A percentile compares a stretch with the other conserved stretches of the same genome.
phyloP scores from a whole-genome alignment of 2,797 vertebrate species.

The Pyrocephalus nanus region DNA sequence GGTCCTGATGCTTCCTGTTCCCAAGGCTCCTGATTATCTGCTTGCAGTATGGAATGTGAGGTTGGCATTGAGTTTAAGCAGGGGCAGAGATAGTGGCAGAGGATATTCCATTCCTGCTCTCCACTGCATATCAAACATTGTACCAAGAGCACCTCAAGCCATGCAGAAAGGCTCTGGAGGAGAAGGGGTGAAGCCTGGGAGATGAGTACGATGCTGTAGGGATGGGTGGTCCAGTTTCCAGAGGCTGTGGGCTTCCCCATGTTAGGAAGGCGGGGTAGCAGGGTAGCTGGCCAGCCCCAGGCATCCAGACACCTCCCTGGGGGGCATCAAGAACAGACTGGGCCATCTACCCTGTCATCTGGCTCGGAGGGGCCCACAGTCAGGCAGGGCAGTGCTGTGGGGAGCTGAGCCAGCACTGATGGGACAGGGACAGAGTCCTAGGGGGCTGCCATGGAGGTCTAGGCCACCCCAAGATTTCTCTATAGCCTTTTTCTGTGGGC shows the following conservation, averaged over 20 bases:
- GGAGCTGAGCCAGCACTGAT: neutral
- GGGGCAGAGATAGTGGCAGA: neutral
- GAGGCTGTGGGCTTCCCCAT: neutral
- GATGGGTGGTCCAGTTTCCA: neutral
- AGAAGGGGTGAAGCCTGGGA: neutral
- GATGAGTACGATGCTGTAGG: neutral
- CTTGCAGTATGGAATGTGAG: neutral
- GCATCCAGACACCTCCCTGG: neutral
- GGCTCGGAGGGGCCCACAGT: neutral
- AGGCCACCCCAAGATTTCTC: neutral
- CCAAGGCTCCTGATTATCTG: neutral
- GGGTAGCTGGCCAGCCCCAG: neutral
- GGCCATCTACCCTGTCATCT: neutral
- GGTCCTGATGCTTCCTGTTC: neutral
- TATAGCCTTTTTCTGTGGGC: neutral
- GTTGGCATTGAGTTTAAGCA: neutral
- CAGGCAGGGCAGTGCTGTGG: neutral
- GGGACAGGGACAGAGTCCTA: neutral
- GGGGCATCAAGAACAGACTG: neutral
- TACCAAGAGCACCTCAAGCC: neutral
- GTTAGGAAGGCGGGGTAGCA: neutral
- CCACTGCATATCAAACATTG: neutral
- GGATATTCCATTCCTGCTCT: neutral
- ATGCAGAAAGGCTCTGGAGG: neutral
- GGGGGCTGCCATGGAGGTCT: neutral